A percentile compares a stretch with the other conserved stretches of the same genome.
These are phyloP conservation scores for Alloscopus bannaensis DNA, from an alignment of 2,888 invertebrate species.

Conservation along the genomic window DNA sequence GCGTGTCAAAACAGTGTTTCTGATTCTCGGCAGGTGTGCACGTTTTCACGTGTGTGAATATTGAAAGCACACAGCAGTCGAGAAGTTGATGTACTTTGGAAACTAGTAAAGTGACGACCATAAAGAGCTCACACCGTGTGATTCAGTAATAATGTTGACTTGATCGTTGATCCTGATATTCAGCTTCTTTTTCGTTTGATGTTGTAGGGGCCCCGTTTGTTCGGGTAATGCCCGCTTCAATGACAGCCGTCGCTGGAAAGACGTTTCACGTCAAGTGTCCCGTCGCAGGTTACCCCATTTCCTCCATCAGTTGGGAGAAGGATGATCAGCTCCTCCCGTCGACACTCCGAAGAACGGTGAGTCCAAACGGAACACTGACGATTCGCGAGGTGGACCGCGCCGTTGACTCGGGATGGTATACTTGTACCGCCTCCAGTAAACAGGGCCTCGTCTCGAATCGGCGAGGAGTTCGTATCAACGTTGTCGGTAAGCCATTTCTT, in stretches of 20 bases:
- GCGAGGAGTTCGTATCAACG: constrained; percentile 73
- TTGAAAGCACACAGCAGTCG: too few species aligned
- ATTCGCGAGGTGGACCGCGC: constrained; percentile 75
- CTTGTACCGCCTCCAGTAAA: constrained; percentile 76
- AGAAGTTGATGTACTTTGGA: too few species aligned
- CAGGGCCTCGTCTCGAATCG: constrained; percentile 74
- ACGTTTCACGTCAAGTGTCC: constrained; percentile 78
- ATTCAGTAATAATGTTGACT: too few species aligned
- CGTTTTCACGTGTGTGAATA: too few species aligned
- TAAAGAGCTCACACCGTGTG: too few species aligned
- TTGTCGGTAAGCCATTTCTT: constrained; percentile 74
- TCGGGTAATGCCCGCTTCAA: constrained; percentile 75
- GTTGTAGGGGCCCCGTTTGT: constrained; percentile 76
- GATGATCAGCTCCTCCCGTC: constrained; percentile 75
- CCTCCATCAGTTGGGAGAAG: constrained; percentile 78
- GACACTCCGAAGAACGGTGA: constrained; percentile 76
- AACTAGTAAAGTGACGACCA: too few species aligned
- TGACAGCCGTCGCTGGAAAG: constrained; percentile 77
- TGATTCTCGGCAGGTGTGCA: too few species aligned
- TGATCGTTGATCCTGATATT: too few species aligned
- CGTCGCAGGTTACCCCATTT: constrained; percentile 79
- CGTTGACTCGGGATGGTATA: constrained; percentile 76
- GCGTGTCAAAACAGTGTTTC: too few species aligned
- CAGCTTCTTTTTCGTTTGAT: too few species aligned
- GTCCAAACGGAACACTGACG: constrained; percentile 75